A percentile compares a stretch with the other conserved stretches of the same genome.
Evolutionary conservation across 1,140 invertebrate species (phyloP).

Genomic region (Zaprionus lachaisei): DNA sequence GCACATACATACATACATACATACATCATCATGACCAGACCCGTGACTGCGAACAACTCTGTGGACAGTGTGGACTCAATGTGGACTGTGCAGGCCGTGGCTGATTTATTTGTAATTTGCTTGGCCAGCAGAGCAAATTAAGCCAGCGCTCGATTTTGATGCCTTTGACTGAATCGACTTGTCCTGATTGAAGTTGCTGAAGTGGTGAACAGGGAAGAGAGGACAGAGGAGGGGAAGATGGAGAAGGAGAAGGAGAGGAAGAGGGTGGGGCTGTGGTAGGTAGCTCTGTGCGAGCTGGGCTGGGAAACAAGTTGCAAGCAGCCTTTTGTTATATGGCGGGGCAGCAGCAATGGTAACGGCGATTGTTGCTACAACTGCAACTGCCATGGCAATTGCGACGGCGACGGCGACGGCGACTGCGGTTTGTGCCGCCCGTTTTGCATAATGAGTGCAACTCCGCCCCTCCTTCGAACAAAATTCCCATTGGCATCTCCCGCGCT

Average conservation of each 20-base stretch:
- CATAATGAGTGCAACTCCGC: slow-evolving; percentile 71
- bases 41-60: background rate
- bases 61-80: slow-evolving; percentile 3
- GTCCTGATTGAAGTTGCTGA: slow-evolving; percentile 25
- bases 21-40: slow-evolving; percentile 13
- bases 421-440: slow-evolving; percentile 56
- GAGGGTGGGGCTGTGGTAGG: too few relatives aligned
- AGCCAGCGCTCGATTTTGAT: slow-evolving; percentile 38
- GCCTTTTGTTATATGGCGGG: slow-evolving; percentile 9
- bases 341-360: too few relatives aligned
- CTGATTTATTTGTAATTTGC: slow-evolving; percentile 55
- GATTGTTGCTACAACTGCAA: background rate
- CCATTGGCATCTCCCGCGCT: slow-evolving; percentile 50
- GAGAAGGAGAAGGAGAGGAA: too few relatives aligned
- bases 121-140: slow-evolving; percentile 39
- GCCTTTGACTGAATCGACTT: slow-evolving; percentile 43
- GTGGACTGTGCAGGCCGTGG: slow-evolving; percentile 22
- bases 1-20: background rate
- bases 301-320: slow-evolving; percentile 47
- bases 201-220: too few relatives aligned
- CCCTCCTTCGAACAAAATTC: slow-evolving; percentile 33
- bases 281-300: background rate
- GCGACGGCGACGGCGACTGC: slow-evolving; percentile 18
- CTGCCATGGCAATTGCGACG: background rate
- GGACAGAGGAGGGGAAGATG: background rate